These are phyloP conservation scores for Heterohyrax brucei DNA, from an alignment of 2,797 vertebrate species.

Conservation along the genomic window DNA sequence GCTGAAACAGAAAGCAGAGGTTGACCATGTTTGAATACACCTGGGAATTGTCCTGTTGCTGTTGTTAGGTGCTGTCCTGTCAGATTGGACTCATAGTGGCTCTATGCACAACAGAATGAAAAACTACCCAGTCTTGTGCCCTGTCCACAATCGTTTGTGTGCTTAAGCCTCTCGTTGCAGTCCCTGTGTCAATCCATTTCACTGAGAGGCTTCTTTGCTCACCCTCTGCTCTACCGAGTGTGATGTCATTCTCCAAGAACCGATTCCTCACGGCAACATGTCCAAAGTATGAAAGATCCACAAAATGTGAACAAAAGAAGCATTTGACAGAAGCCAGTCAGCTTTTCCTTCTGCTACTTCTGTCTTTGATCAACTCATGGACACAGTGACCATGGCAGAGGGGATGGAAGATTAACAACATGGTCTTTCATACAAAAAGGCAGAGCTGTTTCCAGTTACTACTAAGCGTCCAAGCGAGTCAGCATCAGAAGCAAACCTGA, in stretches of 20 bases:
- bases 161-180: no score
- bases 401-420: neutral
- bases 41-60: neutral
- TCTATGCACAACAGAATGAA: no score
- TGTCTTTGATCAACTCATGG: neutral
- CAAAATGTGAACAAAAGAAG: neutral
- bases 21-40: neutral
- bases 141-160: no score
- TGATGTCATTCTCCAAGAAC: no score
- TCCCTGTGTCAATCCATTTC: no score
- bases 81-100: no score
- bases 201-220: no score
- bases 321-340: neutral
- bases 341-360: neutral
- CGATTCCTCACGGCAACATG: no score
- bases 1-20: neutral
- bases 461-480: neutral
- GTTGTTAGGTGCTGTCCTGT: no score
- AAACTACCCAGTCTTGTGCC: no score
- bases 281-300: no score
- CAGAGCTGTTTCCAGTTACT: neutral
- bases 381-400: neutral
- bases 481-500: neutral
- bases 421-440: neutral
- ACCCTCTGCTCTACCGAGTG: no score